phyloP scores from a whole-genome alignment of 2,113 vertebrate genomes.

The Hydropotes inermis region DNA sequence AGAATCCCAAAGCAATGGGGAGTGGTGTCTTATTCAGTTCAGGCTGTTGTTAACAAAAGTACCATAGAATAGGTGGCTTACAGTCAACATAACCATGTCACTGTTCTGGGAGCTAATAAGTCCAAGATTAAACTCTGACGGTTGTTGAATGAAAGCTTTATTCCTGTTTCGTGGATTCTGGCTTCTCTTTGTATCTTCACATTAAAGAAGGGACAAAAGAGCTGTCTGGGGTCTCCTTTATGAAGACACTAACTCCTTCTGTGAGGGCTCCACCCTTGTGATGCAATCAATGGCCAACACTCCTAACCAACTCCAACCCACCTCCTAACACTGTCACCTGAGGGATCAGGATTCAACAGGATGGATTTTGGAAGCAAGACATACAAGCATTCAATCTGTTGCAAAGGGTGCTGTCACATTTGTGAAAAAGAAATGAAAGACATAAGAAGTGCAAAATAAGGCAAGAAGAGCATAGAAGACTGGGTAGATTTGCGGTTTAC shows the following conservation, averaged over 20 bases:
- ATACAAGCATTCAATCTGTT: background rate
- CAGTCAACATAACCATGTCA: background rate
- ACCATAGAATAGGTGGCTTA: background rate
- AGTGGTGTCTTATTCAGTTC: background rate
- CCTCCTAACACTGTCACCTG: background rate
- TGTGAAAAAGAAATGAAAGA: background rate
- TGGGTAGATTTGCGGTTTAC: rapidly evolving
- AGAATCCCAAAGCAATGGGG: too few relatives aligned
- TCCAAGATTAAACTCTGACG: background rate
- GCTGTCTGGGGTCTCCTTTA: background rate
- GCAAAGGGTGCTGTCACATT: too few relatives aligned
- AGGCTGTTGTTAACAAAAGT: background rate
- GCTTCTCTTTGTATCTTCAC: background rate
- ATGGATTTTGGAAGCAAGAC: background rate
- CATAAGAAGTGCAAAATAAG: background rate
- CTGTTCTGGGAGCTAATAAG: background rate
- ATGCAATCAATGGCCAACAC: background rate
- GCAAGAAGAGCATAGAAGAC: too few relatives aligned
- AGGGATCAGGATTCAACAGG: too few relatives aligned
- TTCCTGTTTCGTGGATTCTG: background rate
- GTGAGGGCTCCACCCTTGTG: background rate
- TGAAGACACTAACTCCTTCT: background rate
- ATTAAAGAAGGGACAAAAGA: background rate
- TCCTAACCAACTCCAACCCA: too few relatives aligned
- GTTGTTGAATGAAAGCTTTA: background rate